Percentiles rank a stretch among this genome's conserved stretches.
These are phyloP conservation scores for Agrypnus murinus DNA, from an alignment of 2,888 invertebrate species.

Conservation along the genomic window DNA sequence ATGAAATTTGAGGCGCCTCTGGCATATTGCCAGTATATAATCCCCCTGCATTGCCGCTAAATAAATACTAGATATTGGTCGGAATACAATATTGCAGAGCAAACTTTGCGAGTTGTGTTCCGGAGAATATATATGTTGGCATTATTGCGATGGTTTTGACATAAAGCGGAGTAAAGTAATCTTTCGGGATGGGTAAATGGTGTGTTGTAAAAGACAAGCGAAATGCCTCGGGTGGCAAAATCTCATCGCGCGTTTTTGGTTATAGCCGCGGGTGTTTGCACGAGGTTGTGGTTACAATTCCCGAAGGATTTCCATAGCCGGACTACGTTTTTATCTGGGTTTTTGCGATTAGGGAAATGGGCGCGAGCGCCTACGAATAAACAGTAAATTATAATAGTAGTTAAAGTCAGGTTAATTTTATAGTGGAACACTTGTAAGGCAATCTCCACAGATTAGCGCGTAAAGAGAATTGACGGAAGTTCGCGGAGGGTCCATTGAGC, in stretches of 20 bases:
- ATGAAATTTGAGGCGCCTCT: conserved; percentile 68
- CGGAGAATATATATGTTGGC: conserved; percentile 37
- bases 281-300: conserved; percentile 35
- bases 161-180: conserved; percentile 52
- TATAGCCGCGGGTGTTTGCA: conserved; percentile 37
- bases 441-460: conserved; percentile 40
- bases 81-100: conserved; percentile 58
- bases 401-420: conserved; percentile 29
- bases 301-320: conserved; percentile 40
- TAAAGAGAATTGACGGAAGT: conserved; percentile 47
- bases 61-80: conserved; percentile 59
- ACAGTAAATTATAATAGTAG: conserved; percentile 27
- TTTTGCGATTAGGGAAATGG: conserved; percentile 5
- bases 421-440: conserved; percentile 27
- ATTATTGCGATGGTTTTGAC: conserved; percentile 54
- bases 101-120: conserved; percentile 47
- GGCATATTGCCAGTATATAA: conserved; percentile 65
- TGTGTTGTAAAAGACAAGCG: conserved; percentile 52
- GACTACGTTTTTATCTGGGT: conserved; percentile 40
- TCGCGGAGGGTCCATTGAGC: conserved; percentile 44
- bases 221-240: conserved; percentile 51
- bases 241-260: conserved; percentile 51
- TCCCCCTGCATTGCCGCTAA: conserved; percentile 59
- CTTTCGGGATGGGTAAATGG: conserved; percentile 50
- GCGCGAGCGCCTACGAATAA: not conserved